These are phyloP conservation scores for Tragelaphus scriptus DNA, from an alignment of 2,113 vertebrate species.

Conservation along the genomic window DNA sequence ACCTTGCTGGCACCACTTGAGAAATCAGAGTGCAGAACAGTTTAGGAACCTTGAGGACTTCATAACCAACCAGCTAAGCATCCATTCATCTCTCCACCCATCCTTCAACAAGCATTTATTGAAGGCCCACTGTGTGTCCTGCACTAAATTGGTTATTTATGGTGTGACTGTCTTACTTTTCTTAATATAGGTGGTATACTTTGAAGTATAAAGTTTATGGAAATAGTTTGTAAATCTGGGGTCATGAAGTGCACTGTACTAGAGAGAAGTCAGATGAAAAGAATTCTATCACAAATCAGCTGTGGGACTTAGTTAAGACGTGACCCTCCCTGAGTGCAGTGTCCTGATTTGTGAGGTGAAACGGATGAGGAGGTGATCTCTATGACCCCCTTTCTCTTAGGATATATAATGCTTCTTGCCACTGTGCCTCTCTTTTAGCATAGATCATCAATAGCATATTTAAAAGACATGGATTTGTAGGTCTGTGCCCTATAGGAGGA, in stretches of 20 bases:
- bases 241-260: not conserved
- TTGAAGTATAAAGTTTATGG: not conserved
- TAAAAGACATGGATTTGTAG: not conserved
- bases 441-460: not conserved
- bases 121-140: not conserved
- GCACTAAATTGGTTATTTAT: not conserved
- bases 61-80: not conserved
- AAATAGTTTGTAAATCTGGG: not conserved
- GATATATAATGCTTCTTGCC: too few relatives aligned
- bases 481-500: not conserved
- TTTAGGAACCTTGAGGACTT: not conserved
- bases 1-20: not conserved
- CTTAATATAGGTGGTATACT: not conserved
- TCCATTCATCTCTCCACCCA: not conserved
- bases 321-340: not conserved
- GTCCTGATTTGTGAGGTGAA: not conserved
- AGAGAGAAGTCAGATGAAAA: not conserved
- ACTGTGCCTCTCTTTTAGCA: not conserved
- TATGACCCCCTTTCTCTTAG: not conserved
- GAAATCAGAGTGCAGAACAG: not conserved
- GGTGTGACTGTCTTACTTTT: not conserved
- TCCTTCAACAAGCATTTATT: not conserved
- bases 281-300: not conserved
- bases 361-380: not conserved
- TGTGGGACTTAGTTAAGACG: not conserved